Percentiles rank a stretch among this genome's conserved stretches.
Evolutionary conservation across 2,113 vertebrate species (phyloP).

Genomic region (Paramormyrops kingsleyae): DNA sequence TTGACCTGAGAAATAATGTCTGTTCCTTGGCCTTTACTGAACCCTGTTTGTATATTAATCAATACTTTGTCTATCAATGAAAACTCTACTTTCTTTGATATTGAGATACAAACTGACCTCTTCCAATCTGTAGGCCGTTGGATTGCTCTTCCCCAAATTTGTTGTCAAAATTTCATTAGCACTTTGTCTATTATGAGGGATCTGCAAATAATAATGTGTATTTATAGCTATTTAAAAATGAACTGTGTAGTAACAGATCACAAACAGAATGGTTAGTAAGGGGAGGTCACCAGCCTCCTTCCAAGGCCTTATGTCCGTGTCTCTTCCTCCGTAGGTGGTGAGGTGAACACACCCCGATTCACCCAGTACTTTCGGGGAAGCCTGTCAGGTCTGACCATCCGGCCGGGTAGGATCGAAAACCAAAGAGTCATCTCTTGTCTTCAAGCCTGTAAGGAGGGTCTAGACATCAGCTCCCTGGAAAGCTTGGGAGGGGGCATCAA

Average conservation of each 20-base stretch:
- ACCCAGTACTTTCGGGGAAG: constrained; percentile 79
- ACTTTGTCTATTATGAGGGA: neutral
- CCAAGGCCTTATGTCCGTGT: neutral
- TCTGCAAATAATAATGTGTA: neutral
- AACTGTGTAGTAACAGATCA: neutral
- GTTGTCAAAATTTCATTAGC: neutral
- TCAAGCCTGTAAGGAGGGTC: constrained; percentile 80
- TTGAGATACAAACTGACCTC: neutral
- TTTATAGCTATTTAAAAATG: neutral
- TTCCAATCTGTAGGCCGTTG: neutral
- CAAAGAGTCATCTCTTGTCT: constrained; percentile 82
- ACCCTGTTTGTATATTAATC: neutral
- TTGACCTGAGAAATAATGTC: neutral
- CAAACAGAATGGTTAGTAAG: neutral
- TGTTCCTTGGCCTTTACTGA: neutral
- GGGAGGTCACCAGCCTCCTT: neutral
- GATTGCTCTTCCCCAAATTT: neutral
- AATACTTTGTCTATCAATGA: neutral
- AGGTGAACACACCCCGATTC: constrained; percentile 73
- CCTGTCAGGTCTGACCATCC: constrained; percentile 75
- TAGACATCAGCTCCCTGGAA: constrained; percentile 81
- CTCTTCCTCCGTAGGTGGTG: constrained; percentile 60
- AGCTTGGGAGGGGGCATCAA: constrained; percentile 78
- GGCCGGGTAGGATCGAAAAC: constrained; percentile 79
- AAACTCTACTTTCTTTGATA: neutral